Evolutionary conservation across 2,797 vertebrate genomes (phyloP).

Genomic region (Chiloscyllium punctatum): DNA sequence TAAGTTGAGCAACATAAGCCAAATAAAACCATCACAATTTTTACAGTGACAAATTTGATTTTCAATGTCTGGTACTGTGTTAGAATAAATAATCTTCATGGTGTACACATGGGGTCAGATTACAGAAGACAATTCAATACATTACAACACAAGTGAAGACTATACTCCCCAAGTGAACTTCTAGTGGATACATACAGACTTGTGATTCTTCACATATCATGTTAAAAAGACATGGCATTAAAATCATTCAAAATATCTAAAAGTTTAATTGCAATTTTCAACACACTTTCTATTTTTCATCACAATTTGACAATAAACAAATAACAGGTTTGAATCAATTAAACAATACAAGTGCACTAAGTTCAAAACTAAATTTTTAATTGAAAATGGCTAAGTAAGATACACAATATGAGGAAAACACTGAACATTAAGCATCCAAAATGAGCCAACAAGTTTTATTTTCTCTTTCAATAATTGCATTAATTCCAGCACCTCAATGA

Average conservation of each 20-base stretch:
- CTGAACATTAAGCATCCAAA: neutral
- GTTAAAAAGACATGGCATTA: neutral
- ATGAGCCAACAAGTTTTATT: neutral
- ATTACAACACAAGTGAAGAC: neutral
- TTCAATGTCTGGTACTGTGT: neutral
- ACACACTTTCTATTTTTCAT: neutral
- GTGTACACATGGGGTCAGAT: neutral
- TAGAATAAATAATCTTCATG: neutral
- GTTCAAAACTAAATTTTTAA: neutral
- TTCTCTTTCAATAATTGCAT: slow-evolving; percentile 45
- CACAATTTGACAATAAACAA: neutral
- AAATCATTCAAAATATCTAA: too few species aligned
- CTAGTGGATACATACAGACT: neutral
- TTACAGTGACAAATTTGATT: neutral
- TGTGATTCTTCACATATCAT: neutral
- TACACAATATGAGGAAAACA: neutral
- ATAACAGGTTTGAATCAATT: neutral
- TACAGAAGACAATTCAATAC: neutral
- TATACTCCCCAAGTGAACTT: neutral
- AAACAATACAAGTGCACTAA: neutral
- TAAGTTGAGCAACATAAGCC: neutral
- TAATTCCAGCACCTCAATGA: slow-evolving; percentile 67
- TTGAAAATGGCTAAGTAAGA: neutral
- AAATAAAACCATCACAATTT: neutral
- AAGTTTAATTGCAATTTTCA: too few species aligned